Base-by-base conservation (phyloP, 2,888 invertebrate genomes). In the Lomographa bimaculata region DNA sequence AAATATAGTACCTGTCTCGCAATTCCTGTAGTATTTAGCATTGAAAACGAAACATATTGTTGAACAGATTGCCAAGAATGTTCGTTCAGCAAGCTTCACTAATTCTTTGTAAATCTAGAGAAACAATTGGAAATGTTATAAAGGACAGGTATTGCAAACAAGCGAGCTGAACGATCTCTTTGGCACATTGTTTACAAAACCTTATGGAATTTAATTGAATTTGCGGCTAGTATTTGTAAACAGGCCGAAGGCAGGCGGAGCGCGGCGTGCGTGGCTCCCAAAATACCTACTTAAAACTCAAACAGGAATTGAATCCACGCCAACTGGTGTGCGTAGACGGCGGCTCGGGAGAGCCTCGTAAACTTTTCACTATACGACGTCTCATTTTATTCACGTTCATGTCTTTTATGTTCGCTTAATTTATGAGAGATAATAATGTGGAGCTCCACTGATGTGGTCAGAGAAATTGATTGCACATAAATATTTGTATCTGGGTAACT, bases 161-260 rank as follows among this genome's bases (percentile, higher is more conserved):
- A 62, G 54, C 60, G 53, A 64, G 60, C 64, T 66, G 68, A 63
- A 64, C 71, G 78, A 81, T 77, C 70, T 70, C 70, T 67, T 76
- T 77, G 71, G 79, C 72, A 65, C 68, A 70, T 50, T 85, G 84
- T 83, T 87, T 86, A 85, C 79, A 78, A 81, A 84, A 79, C 77
- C 71, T 70, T 59, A 71, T 67, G 79, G 69, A 83, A 81, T 82
- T 71, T 77, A 82, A 84, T 79, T 78, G 79, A 77, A 75, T 77
- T 74, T 71, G 78, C 69, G 73, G n/a, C 76, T 78, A 82, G 76
- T 85, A 87, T 89, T 89, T 81, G 87, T 87, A 87, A 87, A 87
- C 87, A 86, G 75, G 77, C 71, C 68, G 67, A 14, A 14, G 63
- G 64, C 64, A 60, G 53, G 54, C 62, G 62, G 62, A 52, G 60